Base-by-base conservation (phyloP, 2,888 invertebrate genomes). In the Drosophila austrosaltans region DNA sequence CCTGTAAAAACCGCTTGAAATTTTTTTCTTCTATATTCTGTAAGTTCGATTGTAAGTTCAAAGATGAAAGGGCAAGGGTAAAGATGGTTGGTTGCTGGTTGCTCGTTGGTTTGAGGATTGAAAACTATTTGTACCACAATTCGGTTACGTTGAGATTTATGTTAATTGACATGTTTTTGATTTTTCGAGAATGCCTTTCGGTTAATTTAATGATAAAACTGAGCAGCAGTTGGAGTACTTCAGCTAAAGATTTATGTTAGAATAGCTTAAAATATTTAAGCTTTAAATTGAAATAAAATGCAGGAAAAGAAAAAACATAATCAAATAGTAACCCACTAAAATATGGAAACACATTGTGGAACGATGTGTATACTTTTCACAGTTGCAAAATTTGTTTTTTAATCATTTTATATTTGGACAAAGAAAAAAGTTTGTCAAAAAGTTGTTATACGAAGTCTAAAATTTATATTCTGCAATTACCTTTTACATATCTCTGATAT, bases 111-210 rank as follows among this genome's bases (percentile, higher is more conserved):
- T 20, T 0, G 48, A 4, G 7, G 4, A 59, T n/a, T 28, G 42
- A 42, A 59, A 59, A 59, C 40, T 59, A 59, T 59, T 59, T 59
- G n/a, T n/a, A 42, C 58, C 58, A 59, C 58, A 59, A 42, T 28
- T 42, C 28, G 57, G 36, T 57, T 57, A 22, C 3, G 12, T 12
- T 57, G 20, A 22, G 22, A 57, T 36, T 39, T 57, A 39, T 22
- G 57, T 57, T 57, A 36, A 48, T 48, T 48, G 10, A 25, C 22
- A 10, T 39, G 30, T 57, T 56, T 32, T 56, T 4, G 10, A 56
- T 36, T 32, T 20, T 56, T 57, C 20, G 36, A 36, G 36, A 10
- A 6, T 8, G 30, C 10, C 1, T 48, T 48, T 48, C 10, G 3
- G 22, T 22, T 16, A 22, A 22, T 22, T 20, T 22, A 22, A 48